Evolutionary conservation across 1,140 invertebrate species (phyloP), one percentile per base, ranked within the genome.

Genomic region (Euura lappo): DNA sequence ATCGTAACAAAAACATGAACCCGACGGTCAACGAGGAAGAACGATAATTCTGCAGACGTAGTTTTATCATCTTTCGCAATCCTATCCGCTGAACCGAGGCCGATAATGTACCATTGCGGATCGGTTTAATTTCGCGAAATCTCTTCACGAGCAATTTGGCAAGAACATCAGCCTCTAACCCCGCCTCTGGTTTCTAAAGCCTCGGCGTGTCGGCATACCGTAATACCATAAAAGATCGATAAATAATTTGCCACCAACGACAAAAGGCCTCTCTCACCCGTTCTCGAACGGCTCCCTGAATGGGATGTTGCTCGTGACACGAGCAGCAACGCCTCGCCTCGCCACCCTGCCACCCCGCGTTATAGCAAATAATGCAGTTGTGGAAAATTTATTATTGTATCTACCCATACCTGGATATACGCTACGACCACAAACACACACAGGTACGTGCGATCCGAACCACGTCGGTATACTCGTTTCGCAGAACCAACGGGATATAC

Each of bases 181-280:
- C 28, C 28, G 28, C 28, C 28, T 28, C 28, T 28, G 28, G 28
- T 72, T 76, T 72, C 71, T 43, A 65, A 72, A 66, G 68, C 73
- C 69, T 28, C 28, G 28, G 28, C 28, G 28, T 45, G 13, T 3
- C 45, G 11, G n/a, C 51, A 70, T 65, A 70, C 13, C 72, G 73
- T 71, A 77, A 77, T 70, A 71, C 70, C 46, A 51, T 8, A 13
- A 13, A 10, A 13, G 77, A 69, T 79, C 78, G 78, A 77, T 77
- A 77, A 79, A 79, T 79, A 79, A 77, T 79, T 79, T 72, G 43
- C 60, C 28, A 65, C 60, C 70, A 72, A 70, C 46, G 71, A 10
- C 70, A 64, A 64, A 64, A 13, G 45, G 60, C 71, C 65, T 5
- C 28, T 8, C 46, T 44, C 65, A 68, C 69, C 74, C 28, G 28